These are phyloP conservation scores for Galleria mellonella DNA, from an alignment of 1,140 invertebrate genomes.

Conservation along the genomic window DNA sequence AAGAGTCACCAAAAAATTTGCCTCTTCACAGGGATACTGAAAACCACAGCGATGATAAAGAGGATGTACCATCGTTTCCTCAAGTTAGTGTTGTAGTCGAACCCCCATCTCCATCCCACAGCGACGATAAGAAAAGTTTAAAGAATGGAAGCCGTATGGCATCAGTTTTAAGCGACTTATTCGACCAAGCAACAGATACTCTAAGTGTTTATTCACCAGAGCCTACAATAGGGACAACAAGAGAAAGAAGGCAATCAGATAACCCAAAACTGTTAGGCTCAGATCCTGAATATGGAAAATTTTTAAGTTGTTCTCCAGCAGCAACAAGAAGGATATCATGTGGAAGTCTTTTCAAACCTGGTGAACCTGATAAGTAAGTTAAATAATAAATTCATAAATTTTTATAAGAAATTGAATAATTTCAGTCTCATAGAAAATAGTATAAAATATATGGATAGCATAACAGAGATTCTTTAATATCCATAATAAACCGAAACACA, in stretches of 20 bases:
- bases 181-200: constrained; percentile 57
- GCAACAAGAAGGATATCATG: constrained; percentile 86
- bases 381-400: neutral
- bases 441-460: no score
- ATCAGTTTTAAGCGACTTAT: constrained; percentile 64
- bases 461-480: no score
- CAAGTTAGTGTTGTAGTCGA: constrained; percentile 82
- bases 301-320: constrained; percentile 80
- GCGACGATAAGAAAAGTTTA: constrained; percentile 65
- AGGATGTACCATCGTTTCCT: constrained; percentile 61
- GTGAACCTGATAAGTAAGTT: constrained; percentile 76
- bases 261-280: constrained; percentile 77
- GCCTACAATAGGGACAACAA: constrained; percentile 49
- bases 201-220: constrained; percentile 59
- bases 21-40: neutral
- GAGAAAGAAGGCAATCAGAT: constrained; percentile 70
- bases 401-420: no score
- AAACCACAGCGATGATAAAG: constrained; percentile 6
- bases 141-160: constrained; percentile 59
- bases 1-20: neutral
- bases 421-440: no score
- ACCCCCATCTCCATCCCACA: constrained; percentile 79
- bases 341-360: constrained; percentile 83
- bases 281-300: constrained; percentile 76
- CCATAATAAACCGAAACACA: no score